Evolutionary conservation across 2,797 vertebrate genomes (phyloP).

Genomic region (Paramormyrops hopkinsi): DNA sequence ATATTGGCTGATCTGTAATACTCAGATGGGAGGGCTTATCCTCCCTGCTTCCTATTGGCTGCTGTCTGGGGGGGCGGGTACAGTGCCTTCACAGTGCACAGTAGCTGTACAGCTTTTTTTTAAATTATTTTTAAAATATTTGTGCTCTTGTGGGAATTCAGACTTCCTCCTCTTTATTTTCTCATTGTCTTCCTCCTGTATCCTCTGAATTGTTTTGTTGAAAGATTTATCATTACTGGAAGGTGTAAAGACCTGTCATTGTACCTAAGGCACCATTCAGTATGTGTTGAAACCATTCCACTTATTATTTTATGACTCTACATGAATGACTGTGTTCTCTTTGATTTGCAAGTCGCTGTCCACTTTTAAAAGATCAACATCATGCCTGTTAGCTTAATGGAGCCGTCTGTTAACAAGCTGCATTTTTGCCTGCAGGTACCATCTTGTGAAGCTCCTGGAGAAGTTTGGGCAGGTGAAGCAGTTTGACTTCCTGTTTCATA

Average conservation of each 20-base stretch:
- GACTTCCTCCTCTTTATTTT: slow-evolving; percentile 71
- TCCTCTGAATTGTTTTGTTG: slow-evolving; percentile 71
- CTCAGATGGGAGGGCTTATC: neutral
- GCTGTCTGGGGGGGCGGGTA: neutral
- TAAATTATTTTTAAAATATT: slow-evolving; percentile 37
- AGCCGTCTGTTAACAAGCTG: neutral
- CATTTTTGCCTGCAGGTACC: slow-evolving; percentile 66
- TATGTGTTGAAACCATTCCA: neutral
- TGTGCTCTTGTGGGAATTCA: slow-evolving; percentile 52
- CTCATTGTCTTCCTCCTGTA: slow-evolving; percentile 71
- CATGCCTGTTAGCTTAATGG: neutral
- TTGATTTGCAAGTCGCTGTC: neutral
- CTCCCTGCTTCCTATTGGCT: slow-evolving; percentile 29
- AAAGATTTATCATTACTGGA: slow-evolving; percentile 72
- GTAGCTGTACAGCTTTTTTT: slow-evolving; percentile 1
- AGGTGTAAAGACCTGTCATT: slow-evolving; percentile 66
- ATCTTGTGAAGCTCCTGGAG: slow-evolving; percentile 91
- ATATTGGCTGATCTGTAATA: neutral
- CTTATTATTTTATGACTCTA: neutral
- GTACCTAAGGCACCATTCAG: slow-evolving; percentile 50
- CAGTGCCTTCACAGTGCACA: slow-evolving; percentile 19
- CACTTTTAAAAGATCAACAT: neutral
- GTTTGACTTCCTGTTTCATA: slow-evolving; percentile 98
- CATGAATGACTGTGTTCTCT: neutral
- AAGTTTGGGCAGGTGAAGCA: slow-evolving; percentile 95